Evolutionary conservation across 2,797 vertebrate species (phyloP), one percentile per base, ranked within the genome.

Genomic region (Brachyalestes nurse): DNA sequence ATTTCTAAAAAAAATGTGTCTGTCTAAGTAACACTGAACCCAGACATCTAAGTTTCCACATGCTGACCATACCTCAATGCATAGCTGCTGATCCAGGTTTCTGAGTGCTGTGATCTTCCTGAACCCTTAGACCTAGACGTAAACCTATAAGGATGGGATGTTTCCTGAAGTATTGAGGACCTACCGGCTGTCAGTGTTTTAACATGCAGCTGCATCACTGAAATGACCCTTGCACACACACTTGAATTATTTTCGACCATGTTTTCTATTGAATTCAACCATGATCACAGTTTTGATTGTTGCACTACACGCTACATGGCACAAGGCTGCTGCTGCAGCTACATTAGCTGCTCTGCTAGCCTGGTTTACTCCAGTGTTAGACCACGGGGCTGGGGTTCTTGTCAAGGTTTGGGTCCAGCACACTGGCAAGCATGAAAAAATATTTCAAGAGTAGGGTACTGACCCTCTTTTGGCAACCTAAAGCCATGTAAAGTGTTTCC

Each of bases 401-500:
- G 7, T 7, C 19, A 19, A 2, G 5, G 19, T 60, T 28, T 25
- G 1, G 7, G 28, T 64, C 4, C 28, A 17, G 25, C 14, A 34
- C 2, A 17, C 1, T 7, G 34, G 61, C 0, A 34, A 38, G 14
- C 61, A 17, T 25, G 34, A 13, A 38, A 64, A 12, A 28, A 28
- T 28, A 28, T 28, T 1, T 28, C 28, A 28, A 28, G 28, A 28
- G 28, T 0, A 66, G 10, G 13, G 13, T 0, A 58, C 7, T 49
- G 51, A 6, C 10, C 53, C n/a, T 10, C 23, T 28, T 25, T 47
- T 73, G 19, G 58, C 10, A 12, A 12, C 4, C 6, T 13, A 14
- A 64, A 62, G 23, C 61, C 61, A 12, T 16, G 42, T 47, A 57
- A n/a, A 28, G 17, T 74, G 65, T 70, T 42, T 70, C 58, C 73